These are phyloP conservation scores for Cottus gobio DNA, from an alignment of 2,113 vertebrate genomes.

Conservation along the genomic window DNA sequence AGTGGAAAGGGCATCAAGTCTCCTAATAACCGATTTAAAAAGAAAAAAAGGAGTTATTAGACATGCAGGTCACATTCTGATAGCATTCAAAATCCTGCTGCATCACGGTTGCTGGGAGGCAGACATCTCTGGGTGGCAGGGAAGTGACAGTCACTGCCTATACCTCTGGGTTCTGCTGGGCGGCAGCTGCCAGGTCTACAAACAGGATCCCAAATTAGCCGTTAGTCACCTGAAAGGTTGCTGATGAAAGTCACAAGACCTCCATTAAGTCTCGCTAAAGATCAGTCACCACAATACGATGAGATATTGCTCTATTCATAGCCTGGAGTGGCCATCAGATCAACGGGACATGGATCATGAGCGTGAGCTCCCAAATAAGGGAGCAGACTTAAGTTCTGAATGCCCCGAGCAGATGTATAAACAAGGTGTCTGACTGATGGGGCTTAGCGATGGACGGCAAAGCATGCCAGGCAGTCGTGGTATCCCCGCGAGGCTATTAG, in stretches of 20 bases:
- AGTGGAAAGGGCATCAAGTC: neutral
- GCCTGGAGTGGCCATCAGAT: slow-evolving; percentile 16
- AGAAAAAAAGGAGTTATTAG: slow-evolving; percentile 28
- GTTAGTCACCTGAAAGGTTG: slow-evolving; percentile 61
- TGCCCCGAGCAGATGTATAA: slow-evolving; percentile 70
- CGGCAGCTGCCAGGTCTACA: slow-evolving; percentile 53
- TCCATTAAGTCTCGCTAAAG: slow-evolving; percentile 43
- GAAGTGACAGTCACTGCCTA: slow-evolving; percentile 38
- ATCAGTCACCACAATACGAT: slow-evolving; percentile 44
- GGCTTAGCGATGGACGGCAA: slow-evolving; percentile 65
- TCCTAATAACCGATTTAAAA: slow-evolving; percentile 5
- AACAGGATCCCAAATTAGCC: slow-evolving; percentile 70
- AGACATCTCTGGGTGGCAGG: slow-evolving; percentile 43
- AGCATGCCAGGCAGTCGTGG: slow-evolving; percentile 60
- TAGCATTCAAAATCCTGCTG: slow-evolving; percentile 30
- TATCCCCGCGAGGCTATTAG: slow-evolving; percentile 70
- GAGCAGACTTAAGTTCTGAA: slow-evolving; percentile 44
- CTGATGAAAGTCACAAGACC: slow-evolving; percentile 69
- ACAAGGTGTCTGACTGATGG: slow-evolving; percentile 77
- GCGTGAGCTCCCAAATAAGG: slow-evolving; percentile 55
- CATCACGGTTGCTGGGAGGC: slow-evolving; percentile 27
- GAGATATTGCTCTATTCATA: slow-evolving; percentile 73
- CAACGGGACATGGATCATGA: slow-evolving; percentile 8
- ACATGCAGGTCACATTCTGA: slow-evolving; percentile 49
- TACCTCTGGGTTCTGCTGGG: slow-evolving; percentile 27